Conservation (phyloP, 2,113 vertebrate species). For the Larimichthys polyactis region DNA sequence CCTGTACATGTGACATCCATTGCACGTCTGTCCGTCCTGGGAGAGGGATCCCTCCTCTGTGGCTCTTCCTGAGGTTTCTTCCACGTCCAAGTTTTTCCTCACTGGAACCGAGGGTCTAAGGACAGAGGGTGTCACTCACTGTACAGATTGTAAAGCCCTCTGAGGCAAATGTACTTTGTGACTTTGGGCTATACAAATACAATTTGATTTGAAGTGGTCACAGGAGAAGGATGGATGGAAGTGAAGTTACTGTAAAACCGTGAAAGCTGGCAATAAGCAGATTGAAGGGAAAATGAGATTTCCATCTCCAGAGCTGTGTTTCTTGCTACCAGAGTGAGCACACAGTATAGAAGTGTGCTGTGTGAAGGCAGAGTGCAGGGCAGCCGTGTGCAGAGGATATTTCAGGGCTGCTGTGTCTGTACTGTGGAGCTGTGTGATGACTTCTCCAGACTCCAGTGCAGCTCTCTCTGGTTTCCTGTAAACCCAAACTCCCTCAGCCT, state of each 20-base stretch:
- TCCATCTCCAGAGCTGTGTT: background rate
- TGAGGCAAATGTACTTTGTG: too few relatives aligned
- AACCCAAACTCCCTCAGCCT: conserved; percentile 45
- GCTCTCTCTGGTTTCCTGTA: conserved; percentile 72
- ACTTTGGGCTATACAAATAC: too few relatives aligned
- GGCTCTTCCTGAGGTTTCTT: too few relatives aligned
- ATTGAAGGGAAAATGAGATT: background rate
- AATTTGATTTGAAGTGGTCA: too few relatives aligned
- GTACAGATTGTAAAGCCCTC: too few relatives aligned
- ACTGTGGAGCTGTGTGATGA: conserved; percentile 57
- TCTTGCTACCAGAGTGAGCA: background rate
- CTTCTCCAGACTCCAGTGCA: conserved; percentile 76
- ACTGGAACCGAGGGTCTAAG: too few relatives aligned
- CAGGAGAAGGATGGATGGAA: too few relatives aligned
- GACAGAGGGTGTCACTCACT: too few relatives aligned
- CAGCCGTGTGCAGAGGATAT: background rate
- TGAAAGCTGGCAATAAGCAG: background rate
- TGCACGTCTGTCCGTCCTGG: too few relatives aligned
- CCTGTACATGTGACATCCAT: too few relatives aligned
- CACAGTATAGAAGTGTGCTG: background rate
- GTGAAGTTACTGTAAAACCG: background rate
- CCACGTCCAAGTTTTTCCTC: too few relatives aligned
- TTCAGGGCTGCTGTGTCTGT: background rate
- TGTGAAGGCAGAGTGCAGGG: background rate
- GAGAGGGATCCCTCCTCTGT: too few relatives aligned